phyloP scores from a whole-genome alignment of 1,140 invertebrate species.

The Colletes latitarsis region DNA sequence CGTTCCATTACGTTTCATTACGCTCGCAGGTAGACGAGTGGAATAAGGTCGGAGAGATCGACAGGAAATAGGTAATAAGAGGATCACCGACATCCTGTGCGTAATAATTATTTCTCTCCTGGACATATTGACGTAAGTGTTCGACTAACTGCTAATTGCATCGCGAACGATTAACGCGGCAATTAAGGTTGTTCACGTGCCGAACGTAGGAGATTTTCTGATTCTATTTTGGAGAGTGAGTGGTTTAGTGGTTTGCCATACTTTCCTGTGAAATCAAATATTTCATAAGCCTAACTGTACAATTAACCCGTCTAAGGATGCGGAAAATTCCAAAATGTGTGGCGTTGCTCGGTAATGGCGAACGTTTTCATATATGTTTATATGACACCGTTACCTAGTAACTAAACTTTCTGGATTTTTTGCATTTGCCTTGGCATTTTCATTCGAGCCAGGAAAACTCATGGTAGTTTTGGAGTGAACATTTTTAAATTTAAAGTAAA shows the following conservation, averaged over 20 bases:
- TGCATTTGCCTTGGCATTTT: too few relatives aligned
- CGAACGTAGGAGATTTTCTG: background rate
- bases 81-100: conserved; percentile 46
- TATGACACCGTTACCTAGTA: too few relatives aligned
- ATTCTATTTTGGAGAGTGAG: background rate
- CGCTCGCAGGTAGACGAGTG: conserved; percentile 44
- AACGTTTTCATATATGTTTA: too few relatives aligned
- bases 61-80: conserved; percentile 60
- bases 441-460: too few relatives aligned
- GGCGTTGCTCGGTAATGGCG: too few relatives aligned
- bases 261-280: background rate
- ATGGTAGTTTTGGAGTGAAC: too few relatives aligned
- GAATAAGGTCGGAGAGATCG: conserved; percentile 49
- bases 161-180: conserved; percentile 28
- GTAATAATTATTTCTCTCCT: conserved; percentile 50
- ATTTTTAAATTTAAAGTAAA: too few relatives aligned
- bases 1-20: conserved; percentile 63
- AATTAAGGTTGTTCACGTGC: conserved; percentile 28
- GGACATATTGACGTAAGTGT: conserved; percentile 17
- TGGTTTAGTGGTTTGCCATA: background rate
- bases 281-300: background rate
- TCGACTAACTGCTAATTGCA: conserved; percentile 42
- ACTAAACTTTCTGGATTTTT: too few relatives aligned
- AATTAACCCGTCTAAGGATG: too few relatives aligned
- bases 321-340: too few relatives aligned